These are phyloP conservation scores for Hydraecia micacea DNA, from an alignment of 2,888 invertebrate species.

Conservation along the genomic window DNA sequence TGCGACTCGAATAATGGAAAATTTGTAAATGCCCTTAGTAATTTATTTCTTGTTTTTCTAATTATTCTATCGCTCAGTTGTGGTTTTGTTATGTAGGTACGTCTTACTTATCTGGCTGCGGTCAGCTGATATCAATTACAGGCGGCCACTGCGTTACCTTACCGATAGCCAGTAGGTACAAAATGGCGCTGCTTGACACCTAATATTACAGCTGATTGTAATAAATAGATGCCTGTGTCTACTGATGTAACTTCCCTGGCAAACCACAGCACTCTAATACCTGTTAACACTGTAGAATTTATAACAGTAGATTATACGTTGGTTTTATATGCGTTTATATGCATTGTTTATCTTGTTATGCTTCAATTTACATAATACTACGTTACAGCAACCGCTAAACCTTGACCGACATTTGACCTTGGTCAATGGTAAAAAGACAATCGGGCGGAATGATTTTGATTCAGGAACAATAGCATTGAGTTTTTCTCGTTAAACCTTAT, in stretches of 20 bases:
- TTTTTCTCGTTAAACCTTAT: conserved; percentile 28
- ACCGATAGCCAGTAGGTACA: conserved; percentile 42
- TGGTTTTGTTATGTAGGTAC: conserved; percentile 43
- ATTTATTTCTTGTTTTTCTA: conserved; percentile 34
- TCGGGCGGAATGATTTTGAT: conserved; percentile 29
- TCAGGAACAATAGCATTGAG: conserved; percentile 23
- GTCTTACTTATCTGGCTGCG: conserved; percentile 67
- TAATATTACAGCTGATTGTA: conserved; percentile 48
- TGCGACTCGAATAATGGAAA: conserved; percentile 37
- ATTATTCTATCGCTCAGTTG: conserved; percentile 48
- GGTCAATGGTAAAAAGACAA: conserved; percentile 38
- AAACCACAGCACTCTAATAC: conserved; percentile 26
- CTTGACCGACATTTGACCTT: conserved; percentile 53
- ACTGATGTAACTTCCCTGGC: conserved; percentile 19
- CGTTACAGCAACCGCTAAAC: conserved; percentile 32
- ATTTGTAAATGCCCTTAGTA: conserved; percentile 24
- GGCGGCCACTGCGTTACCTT: conserved; percentile 56
- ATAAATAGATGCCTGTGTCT: conserved; percentile 40
- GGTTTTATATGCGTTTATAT: conserved; percentile 26
- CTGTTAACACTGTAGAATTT: conserved; percentile 25
- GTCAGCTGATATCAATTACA: conserved; percentile 72
- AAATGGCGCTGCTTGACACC: conserved; percentile 40
- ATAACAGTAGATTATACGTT: conserved; percentile 19
- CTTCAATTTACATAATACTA: conserved; percentile 38
- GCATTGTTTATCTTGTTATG: conserved; percentile 42